These are phyloP conservation scores for Pangasius larnaudii DNA, from an alignment of 2,797 vertebrate species.

Conservation along the genomic window DNA sequence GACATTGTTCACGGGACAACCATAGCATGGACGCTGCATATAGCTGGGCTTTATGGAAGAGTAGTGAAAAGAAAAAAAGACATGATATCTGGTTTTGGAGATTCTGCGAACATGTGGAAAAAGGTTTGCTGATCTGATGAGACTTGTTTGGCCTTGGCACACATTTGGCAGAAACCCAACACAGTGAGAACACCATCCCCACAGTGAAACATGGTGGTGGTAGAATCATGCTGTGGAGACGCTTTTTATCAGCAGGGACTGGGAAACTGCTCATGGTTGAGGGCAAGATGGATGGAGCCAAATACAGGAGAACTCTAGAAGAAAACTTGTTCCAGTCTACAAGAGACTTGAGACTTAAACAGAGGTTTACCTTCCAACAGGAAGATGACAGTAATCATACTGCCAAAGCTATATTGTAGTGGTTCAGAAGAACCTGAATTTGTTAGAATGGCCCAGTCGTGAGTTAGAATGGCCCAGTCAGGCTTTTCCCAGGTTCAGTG, in stretches of 20 bases:
- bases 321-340: neutral
- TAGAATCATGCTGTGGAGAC: neutral
- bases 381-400: neutral
- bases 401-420: neutral
- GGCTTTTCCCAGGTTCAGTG: neutral
- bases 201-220: neutral
- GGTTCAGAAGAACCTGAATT: neutral
- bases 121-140: neutral
- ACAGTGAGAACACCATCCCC: neutral
- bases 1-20: neutral
- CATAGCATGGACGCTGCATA: neutral
- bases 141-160: neutral
- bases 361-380: neutral
- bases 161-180: neutral
- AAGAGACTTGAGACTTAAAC: neutral
- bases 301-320: neutral
- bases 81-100: neutral
- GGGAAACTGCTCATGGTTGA: neutral
- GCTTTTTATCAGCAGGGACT: neutral
- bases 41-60: neutral
- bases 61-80: neutral
- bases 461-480: too few species aligned
- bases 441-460: too few species aligned
- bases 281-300: neutral
- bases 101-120: neutral